Evolutionary conservation across 2,888 invertebrate species (phyloP), one percentile per base, ranked within the genome.

Genomic region (Netelia inedita): DNA sequence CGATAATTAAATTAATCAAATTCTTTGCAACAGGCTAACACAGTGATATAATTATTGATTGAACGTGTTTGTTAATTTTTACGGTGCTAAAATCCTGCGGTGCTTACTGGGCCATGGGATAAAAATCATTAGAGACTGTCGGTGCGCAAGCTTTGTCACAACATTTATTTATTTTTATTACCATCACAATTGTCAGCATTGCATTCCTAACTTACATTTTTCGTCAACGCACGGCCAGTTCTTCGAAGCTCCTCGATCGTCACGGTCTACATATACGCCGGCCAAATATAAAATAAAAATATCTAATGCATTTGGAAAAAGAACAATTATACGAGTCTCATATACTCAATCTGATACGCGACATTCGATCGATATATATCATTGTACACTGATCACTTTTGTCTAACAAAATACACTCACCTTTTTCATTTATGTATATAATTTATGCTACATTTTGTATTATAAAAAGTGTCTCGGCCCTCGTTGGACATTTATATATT

Each of bases 381-480:
- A 66, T 82, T 79, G 79, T 83, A 83, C 73, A 79, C 61, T 28
- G 68, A 83, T 83, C 79, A 74, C 68, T 74, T 74, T 74, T 55
- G 46, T 57, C 79, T 79, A 74, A 79, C 79, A 83, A 83, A 83
- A 83, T 83, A 79, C 79, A 79, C 55, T 69, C 23, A 74, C 28
- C 73, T 73, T 59, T 28, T 23, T 73, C 28, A 10, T 72, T 72
- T 75, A 69, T 71, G 74, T 68, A 74, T 73, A 65, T 75, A 46
- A 19, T 41, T 66, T 43, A 8, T 71, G 57, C 43, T 73, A 43
- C 73, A 16, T 73, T 73, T 35, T 73, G 63, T 43, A 78, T 73
- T 81, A 78, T 74, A 68, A 81, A 81, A 84, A 73, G 57, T 81
- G 65, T 71, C 65, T 16, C 57, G 21, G 61, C 55, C 65, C 72